These are phyloP conservation scores for Mesembrinibis cayennensis DNA, from an alignment of 2,113 vertebrate genomes.

Conservation along the genomic window DNA sequence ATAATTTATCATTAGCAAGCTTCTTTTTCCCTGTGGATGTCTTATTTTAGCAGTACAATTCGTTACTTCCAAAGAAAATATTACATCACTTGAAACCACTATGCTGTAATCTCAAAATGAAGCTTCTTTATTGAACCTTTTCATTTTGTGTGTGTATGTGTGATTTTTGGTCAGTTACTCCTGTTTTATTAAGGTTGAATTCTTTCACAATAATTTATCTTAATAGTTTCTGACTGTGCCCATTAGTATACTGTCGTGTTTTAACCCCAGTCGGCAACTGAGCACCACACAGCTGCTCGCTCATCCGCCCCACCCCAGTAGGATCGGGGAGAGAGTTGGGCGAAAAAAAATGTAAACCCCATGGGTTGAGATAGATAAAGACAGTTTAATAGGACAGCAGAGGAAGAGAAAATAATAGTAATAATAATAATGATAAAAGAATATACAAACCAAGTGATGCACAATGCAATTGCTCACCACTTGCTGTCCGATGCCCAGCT, in stretches of 20 bases:
- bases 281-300: no score
- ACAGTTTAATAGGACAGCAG: no score
- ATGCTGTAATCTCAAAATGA: not conserved
- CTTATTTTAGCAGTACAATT: not conserved
- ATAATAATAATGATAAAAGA: no score
- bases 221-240: not conserved
- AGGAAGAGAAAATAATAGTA: no score
- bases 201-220: not conserved
- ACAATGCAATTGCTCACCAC: no score
- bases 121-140: not conserved
- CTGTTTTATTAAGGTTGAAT: not conserved
- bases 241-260: not conserved
- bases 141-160: not conserved
- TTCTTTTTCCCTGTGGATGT: not conserved
- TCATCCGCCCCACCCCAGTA: no score
- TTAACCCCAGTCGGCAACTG: no score
- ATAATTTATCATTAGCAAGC: not conserved
- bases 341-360: no score
- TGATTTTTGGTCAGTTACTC: not conserved
- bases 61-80: not conserved
- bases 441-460: no score
- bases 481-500: no score
- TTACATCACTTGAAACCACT: not conserved
- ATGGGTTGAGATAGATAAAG: no score
- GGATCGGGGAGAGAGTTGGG: no score